Evolutionary conservation across 2,797 vertebrate genomes (phyloP), one percentile per base, ranked within the genome.

Genomic region (Borostomias antarcticus): DNA sequence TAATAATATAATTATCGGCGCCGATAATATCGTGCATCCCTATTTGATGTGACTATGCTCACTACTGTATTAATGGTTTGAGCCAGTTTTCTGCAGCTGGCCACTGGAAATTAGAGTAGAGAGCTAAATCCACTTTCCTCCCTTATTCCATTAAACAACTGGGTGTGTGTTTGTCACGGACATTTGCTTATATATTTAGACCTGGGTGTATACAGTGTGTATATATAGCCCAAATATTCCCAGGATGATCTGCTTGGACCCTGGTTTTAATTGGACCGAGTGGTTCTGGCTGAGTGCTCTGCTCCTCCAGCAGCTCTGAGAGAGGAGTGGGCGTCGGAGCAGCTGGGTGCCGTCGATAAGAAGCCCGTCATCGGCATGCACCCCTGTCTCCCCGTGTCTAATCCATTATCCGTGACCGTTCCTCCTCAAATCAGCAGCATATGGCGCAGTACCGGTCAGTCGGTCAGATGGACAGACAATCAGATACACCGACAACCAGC

Each of bases 361-460:
- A 10, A 17, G 28, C 19, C 7, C 25, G 11, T 37, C 10, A 35
- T 25, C 19, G 15, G 8, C 7, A n/a, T 58, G n/a, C 10, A 9
- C 28, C 19, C 19, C 35, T 37, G 4, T 37, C 2, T 37, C 35
- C 13, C 35, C 13, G 4, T 37, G 35, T 70, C 28, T 32, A 43
- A 60, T 45, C 40, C 50, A 33, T 50, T 25, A 40, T 56, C 11
- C 28, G 26, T 51, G 33, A 28, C 15, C 33, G n/a, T 43, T 40
- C 33, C 33, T n/a, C n/a, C 10, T 65, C 3, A 47, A 48, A 64
- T 10, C 45, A 35, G 33, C 32, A 21, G 35, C 63, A 62, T 62
- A 53, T 37, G 58, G 50, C 58, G 37, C 10, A 57, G 48, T 48
- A 35, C 68, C 33, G n/a, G 58, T 37, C 21, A 48, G 58, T 53